Evolutionary conservation across 2,113 vertebrate species (phyloP).

Genomic region (Crotalus horridus): DNA sequence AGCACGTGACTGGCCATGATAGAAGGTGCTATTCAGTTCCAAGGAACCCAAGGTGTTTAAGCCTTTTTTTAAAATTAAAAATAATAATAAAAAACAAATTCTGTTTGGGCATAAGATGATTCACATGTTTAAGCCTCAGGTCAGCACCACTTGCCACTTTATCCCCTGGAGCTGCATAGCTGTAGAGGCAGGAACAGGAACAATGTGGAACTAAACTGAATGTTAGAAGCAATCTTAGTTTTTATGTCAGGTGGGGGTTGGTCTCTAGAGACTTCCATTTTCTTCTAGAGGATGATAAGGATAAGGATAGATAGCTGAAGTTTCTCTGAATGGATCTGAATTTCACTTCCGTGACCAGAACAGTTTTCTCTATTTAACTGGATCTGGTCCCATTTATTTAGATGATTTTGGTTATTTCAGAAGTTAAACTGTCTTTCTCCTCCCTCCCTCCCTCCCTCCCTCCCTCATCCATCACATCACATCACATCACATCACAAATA

Average conservation of each 20-base stretch:
- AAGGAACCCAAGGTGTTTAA: not conserved
- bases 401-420: not conserved
- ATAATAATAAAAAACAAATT: not conserved
- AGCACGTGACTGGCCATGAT: not conserved
- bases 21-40: not conserved
- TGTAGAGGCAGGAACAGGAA: not conserved
- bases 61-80: not conserved
- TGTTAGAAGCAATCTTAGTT: not conserved
- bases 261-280: not conserved
- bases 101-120: not conserved
- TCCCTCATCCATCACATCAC: not conserved
- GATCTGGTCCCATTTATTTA: not conserved
- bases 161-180: not conserved
- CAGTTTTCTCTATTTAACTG: not conserved
- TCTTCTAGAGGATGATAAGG: no score
- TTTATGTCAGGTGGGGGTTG: not conserved
- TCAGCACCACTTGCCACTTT: not conserved
- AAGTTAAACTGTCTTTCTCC: not conserved
- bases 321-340: not conserved
- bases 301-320: not conserved
- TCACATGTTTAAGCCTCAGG: not conserved
- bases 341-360: not conserved
- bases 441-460: not conserved
- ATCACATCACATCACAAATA: not conserved
- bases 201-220: not conserved